Percentiles rank a stretch among this genome's conserved stretches.
Evolutionary conservation across 2,797 vertebrate genomes (phyloP).

Genomic region (Micropoecilia bifurca): DNA sequence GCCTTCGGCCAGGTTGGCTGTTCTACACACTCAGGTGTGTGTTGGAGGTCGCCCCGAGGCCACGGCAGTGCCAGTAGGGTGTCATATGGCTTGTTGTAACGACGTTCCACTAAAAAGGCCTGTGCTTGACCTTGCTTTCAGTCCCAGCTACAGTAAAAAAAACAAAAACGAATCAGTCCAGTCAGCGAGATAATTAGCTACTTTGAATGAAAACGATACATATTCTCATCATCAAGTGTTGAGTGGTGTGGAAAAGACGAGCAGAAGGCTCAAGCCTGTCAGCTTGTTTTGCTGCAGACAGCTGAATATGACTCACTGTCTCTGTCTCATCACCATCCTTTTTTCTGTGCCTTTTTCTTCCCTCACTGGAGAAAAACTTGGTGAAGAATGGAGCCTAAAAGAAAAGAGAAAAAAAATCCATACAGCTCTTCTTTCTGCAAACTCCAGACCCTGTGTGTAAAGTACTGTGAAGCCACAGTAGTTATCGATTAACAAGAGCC

Average conservation of each 20-base stretch:
- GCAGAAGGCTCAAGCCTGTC: slow-evolving; percentile 25
- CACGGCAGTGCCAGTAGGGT: slow-evolving; percentile 64
- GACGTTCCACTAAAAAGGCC: slow-evolving; percentile 41
- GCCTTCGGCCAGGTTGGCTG: slow-evolving; percentile 62
- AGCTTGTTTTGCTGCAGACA: slow-evolving; percentile 42
- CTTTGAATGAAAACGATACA: not conserved
- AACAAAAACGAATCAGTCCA: not conserved
- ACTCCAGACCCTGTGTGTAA: slow-evolving; percentile 48
- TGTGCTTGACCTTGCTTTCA: slow-evolving; percentile 37
- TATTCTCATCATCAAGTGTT: slow-evolving; percentile 30
- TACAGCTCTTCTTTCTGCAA: slow-evolving; percentile 22
- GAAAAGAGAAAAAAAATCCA: slow-evolving; percentile 28
- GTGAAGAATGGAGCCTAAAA: slow-evolving; percentile 16
- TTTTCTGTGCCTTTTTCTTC: slow-evolving; percentile 14
- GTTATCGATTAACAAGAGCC: slow-evolving; percentile 54
- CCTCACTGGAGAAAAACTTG: slow-evolving; percentile 21
- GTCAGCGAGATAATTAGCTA: slow-evolving; percentile 38
- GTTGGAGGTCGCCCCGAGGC: slow-evolving; percentile 65
- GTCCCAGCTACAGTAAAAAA: slow-evolving; percentile 14
- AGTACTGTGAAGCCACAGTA: slow-evolving; percentile 45
- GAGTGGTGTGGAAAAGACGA: slow-evolving; percentile 28
- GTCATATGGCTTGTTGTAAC: slow-evolving; percentile 64
- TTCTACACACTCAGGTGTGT: slow-evolving; percentile 72
- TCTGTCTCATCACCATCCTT: slow-evolving; percentile 26
- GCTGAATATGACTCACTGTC: slow-evolving; percentile 34